Percentiles rank a stretch among this genome's conserved stretches.
Evolutionary conservation across 2,113 vertebrate genomes (phyloP).

Genomic region (Ginglymostoma cirratum): DNA sequence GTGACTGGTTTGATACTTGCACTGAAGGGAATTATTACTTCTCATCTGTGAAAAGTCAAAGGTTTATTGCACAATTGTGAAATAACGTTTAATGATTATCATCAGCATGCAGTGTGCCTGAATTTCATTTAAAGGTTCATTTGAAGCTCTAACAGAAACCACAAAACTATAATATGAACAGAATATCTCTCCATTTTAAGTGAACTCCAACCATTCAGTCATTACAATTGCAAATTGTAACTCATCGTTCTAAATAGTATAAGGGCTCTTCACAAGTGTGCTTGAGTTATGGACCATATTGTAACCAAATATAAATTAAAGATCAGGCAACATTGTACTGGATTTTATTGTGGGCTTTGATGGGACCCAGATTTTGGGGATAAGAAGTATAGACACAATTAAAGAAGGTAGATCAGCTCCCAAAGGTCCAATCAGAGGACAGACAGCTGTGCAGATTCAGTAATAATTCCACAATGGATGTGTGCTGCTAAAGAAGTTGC

Average conservation of each 20-base stretch:
- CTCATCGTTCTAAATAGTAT: background rate
- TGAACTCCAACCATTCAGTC: background rate
- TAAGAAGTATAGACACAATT: background rate
- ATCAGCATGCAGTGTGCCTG: background rate
- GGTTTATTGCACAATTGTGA: conserved; percentile 18
- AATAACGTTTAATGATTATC: background rate
- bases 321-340: background rate
- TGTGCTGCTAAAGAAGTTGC: background rate
- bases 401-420: too few relatives aligned
- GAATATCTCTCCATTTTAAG: background rate
- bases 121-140: background rate
- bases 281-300: background rate
- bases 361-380: background rate
- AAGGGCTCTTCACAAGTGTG: background rate
- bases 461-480: background rate
- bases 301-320: background rate
- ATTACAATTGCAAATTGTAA: background rate
- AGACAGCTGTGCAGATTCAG: background rate
- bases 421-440: background rate
- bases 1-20: background rate
- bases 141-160: background rate
- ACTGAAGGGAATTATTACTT: background rate
- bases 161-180: background rate
- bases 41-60: conserved; percentile 5
- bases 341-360: background rate